phyloP scores from a whole-genome alignment of 2,888 invertebrate species.

The Biston stratarius region DNA sequence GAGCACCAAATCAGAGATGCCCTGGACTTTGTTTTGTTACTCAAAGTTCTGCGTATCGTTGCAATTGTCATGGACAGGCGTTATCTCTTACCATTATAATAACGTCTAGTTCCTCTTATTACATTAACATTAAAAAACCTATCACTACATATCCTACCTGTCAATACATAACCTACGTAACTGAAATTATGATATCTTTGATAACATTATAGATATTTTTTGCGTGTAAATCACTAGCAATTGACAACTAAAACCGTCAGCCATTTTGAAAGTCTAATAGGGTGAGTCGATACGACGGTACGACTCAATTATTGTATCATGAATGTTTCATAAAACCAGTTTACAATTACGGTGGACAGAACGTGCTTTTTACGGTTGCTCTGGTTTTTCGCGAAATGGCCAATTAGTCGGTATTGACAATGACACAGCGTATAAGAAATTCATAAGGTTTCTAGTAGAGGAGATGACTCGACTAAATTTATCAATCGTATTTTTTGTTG shows the following conservation, averaged over 20 bases:
- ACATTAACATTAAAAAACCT: no score
- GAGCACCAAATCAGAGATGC: no score
- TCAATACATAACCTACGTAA: background rate
- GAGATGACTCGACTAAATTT: no score
- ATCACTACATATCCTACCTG: background rate
- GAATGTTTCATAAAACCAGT: conserved; percentile 78
- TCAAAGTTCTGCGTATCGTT: no score
- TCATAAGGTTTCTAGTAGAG: background rate
- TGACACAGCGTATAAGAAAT: conserved; percentile 44
- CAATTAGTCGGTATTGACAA: conserved; percentile 67
- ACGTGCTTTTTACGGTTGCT: conserved; percentile 49
- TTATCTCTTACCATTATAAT: no score
- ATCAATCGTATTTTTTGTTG: no score
- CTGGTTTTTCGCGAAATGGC: conserved; percentile 62
- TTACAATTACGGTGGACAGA: conserved; percentile 62
- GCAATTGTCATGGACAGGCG: no score
- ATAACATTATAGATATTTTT: conserved; percentile 18
- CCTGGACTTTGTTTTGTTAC: no score
- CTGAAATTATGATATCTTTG: conserved; percentile 25
- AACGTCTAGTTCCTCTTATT: no score
- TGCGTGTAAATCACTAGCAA: conserved; percentile 36
- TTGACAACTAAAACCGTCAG: conserved; percentile 38
- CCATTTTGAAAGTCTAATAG: conserved; percentile 62
- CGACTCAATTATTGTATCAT: conserved; percentile 75
- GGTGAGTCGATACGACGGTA: conserved; percentile 51